phyloP scores from a whole-genome alignment of 2,797 vertebrate genomes.

The Spatula clypeata region DNA sequence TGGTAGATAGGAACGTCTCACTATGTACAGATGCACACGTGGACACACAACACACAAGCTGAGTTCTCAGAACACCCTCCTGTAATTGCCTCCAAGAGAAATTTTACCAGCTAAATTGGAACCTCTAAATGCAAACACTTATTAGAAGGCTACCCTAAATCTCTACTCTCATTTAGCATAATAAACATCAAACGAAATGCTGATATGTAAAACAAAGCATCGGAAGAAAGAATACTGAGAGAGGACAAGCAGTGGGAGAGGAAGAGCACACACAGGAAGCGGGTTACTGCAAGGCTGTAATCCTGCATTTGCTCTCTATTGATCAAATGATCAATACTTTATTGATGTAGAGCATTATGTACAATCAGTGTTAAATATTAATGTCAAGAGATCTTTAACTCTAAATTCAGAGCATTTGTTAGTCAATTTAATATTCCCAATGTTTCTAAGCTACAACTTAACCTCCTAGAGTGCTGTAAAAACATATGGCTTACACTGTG shows the following conservation, averaged over 20 bases:
- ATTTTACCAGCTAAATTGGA: neutral
- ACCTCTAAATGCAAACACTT: neutral
- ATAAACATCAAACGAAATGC: neutral
- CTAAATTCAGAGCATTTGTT: slow-evolving; percentile 9
- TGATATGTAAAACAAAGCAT: neutral
- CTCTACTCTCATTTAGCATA: neutral
- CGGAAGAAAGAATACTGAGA: neutral
- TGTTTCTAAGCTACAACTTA: neutral
- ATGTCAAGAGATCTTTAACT: neutral
- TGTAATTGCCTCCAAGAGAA: fast-evolving
- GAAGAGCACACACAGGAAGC: fast-evolving
- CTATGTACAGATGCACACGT: neutral
- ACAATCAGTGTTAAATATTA: slow-evolving; percentile 52
- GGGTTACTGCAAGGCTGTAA: neutral
- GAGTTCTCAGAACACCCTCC: neutral
- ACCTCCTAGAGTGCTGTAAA: neutral
- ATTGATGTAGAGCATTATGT: neutral
- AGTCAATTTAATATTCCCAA: neutral
- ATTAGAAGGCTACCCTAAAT: neutral
- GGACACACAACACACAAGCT: neutral
- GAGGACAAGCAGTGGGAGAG: neutral
- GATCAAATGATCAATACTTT: neutral
- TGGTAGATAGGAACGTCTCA: fast-evolving
- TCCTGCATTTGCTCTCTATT: neutral
- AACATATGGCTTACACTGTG: neutral